Percentiles rank a stretch among this genome's conserved stretches.
Conservation (phyloP, 64 coral and sea anemone genomes). For the Dendrophyllia cribrosa region DNA sequence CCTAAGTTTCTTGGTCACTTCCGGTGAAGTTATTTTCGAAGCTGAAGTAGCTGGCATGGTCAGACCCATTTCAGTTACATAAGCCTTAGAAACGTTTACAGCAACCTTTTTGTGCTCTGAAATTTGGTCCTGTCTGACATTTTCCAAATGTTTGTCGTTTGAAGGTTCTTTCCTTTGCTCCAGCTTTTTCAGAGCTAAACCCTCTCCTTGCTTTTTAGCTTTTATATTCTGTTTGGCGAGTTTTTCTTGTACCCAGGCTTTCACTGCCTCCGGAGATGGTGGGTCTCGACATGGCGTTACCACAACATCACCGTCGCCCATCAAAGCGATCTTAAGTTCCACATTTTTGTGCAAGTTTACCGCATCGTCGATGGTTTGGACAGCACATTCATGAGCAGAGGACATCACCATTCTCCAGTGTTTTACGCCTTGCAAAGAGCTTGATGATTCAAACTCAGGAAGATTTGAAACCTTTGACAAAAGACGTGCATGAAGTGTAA, state of each 20-base stretch:
- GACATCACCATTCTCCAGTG: conserved; percentile 79
- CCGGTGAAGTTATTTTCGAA: background rate
- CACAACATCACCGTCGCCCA: conserved; percentile 63
- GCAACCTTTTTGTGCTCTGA: background rate
- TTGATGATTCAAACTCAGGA: conserved; percentile 71
- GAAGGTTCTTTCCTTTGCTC: background rate
- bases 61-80: background rate
- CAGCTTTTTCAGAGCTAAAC: background rate
- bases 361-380: conserved; percentile 52
- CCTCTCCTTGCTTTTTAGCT: background rate
- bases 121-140: background rate
- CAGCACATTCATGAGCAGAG: conserved; percentile 41
- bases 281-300: conserved; percentile 74
- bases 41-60: background rate
- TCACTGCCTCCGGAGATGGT: conserved; percentile 49
- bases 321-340: conserved; percentile 77
- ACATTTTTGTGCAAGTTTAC: conserved; percentile 54
- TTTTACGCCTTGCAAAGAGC: conserved; percentile 66
- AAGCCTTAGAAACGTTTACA: background rate
- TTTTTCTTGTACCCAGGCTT: conserved; percentile 68
- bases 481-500: background rate
- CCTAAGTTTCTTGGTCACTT: background rate
- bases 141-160: background rate
- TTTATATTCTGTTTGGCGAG: background rate
- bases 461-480: conserved; percentile 71